phyloP scores from a whole-genome alignment of 1,140 invertebrate species.

The Camponotus floridanus region DNA sequence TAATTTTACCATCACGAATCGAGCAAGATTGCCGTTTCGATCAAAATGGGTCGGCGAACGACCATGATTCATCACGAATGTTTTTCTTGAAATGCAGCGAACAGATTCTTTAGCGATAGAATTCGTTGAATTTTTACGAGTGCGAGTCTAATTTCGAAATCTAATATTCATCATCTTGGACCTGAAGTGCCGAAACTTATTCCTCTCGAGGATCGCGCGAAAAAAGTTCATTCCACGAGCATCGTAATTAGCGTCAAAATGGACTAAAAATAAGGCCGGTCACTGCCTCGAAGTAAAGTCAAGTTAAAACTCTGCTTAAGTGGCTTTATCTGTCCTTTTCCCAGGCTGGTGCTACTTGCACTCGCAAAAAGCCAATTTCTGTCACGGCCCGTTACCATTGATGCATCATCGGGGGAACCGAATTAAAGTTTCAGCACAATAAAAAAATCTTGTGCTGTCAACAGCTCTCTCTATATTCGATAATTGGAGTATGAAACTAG shows the following conservation, averaged over 20 bases:
- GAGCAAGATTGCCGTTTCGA: background rate
- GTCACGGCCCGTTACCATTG: constrained; percentile 50
- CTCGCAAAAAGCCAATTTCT: constrained; percentile 61
- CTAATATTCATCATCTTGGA: background rate
- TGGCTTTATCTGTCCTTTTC: constrained; percentile 67
- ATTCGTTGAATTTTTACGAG: constrained; percentile 47
- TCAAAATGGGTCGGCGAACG: constrained; percentile 3
- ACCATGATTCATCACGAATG: constrained; percentile 17
- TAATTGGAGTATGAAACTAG: background rate
- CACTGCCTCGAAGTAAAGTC: background rate
- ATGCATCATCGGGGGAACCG: constrained; percentile 31
- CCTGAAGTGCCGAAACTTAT: background rate
- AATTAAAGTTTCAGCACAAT: constrained; percentile 5
- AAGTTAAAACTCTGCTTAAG: constrained; percentile 13
- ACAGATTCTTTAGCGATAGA: constrained; percentile 21
- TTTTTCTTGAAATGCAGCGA: constrained; percentile 10
- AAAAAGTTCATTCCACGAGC: constrained; percentile 55
- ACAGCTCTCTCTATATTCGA: background rate
- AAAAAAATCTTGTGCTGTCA: constrained; percentile 4
- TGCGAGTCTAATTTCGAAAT: constrained; percentile 49
- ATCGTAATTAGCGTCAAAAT: constrained; percentile 67
- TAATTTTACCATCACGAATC: constrained; percentile 34
- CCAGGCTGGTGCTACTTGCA: constrained; percentile 52
- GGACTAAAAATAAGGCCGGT: constrained; percentile 61
- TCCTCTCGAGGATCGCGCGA: constrained; percentile 41